Evolutionary conservation across 2,113 vertebrate species (phyloP), one percentile per base, ranked within the genome.

Genomic region (Burhinus oedicnemus): DNA sequence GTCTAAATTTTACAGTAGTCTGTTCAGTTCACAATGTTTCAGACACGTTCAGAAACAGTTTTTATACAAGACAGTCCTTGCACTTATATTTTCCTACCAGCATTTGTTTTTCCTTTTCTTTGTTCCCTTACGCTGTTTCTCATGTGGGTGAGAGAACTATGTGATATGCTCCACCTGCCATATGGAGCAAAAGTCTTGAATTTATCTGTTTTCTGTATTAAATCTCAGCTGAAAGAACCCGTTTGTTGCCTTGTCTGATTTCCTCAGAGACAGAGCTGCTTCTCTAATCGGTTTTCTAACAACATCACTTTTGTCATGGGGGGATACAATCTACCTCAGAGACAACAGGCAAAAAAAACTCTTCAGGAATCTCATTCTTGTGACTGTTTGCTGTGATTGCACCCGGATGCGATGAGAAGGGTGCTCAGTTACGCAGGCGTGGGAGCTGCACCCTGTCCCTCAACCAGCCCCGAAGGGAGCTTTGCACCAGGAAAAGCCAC

Each of bases 101-200:
- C 49, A 26, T 94, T 95, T 90, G 26, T 79, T 44, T 91, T 95
- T 90, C 49, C 27, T 82, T 87, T 69, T 51, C 62, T 93, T 95
- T 95, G 83, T 92, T 95, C 70, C 45, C 29, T 87, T 82, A 30
- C 11, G 14, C 65, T 61, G 45, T 91, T 94, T 93, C 36, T 87
- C 25, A 8, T 70, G 93, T 77, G 84, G 58, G 65, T 77, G 94
- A 95, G 75, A 65, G 78, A 94, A 72, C 57, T 87, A 13, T 80
- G 94, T 54, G 70, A 20, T 74, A 61, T 10, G 10, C 49, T 87
- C 21, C 62, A 58, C 45, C 83, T 95, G 81, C 93, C 78, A 49
- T 91, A 85, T 95, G 89, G 87, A 97, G 55, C 27, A 80, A 47
- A 89, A 89, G 36, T 42, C 91, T 87, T 85, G 51, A 89, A 78